A percentile compares a stretch with the other conserved stretches of the same genome.
Conservation (phyloP, 2,113 vertebrate species). For the Glaucidium brasilianum region DNA sequence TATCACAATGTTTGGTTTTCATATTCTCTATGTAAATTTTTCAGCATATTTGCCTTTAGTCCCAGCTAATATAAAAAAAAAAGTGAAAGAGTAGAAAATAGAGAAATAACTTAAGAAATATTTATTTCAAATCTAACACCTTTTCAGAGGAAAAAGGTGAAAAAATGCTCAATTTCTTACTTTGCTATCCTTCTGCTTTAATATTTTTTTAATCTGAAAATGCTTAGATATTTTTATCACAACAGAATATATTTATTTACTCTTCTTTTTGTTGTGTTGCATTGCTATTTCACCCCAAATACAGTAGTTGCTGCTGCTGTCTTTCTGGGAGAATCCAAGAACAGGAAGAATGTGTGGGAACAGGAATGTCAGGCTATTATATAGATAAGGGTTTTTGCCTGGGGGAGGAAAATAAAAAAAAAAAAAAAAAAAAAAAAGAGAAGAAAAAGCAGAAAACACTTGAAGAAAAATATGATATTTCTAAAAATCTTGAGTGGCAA, state of each 20-base stretch:
- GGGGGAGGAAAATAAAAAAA: not conserved
- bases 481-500: constrained; percentile 19
- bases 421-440: no score
- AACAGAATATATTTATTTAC: not conserved
- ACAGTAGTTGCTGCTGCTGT: not conserved
- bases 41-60: not conserved
- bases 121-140: not conserved
- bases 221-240: not conserved
- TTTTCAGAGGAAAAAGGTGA: not conserved
- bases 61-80: not conserved
- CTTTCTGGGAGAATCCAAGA: not conserved
- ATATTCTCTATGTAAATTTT: not conserved
- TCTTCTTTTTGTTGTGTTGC: not conserved
- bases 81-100: not conserved
- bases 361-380: constrained; percentile 6
- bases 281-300: not conserved
- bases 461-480: not conserved
- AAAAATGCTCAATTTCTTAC: not conserved
- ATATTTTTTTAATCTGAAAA: not conserved
- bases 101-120: not conserved
- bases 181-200: not conserved
- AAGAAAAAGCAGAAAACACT: not conserved
- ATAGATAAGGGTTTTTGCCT: not conserved
- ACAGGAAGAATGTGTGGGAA: not conserved
- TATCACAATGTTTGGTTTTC: not conserved